Base-by-base conservation (phyloP, 2,113 vertebrate species). In the Lanius collurio region DNA sequence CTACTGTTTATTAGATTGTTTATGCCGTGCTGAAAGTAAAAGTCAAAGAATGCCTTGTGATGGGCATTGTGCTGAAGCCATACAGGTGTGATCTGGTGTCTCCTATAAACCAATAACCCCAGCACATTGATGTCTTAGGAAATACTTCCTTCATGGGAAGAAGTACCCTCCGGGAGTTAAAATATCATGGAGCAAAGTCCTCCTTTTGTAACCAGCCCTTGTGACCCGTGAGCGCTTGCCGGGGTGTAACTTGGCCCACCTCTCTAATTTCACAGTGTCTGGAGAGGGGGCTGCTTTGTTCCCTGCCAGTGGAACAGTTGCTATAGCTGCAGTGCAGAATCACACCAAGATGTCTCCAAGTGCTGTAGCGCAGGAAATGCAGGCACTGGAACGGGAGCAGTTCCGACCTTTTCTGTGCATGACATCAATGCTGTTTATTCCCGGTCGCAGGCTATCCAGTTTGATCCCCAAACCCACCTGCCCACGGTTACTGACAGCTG, bases 401-500 rank as follows among this genome's bases (percentile, higher is more conserved):
- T 79, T 65, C 64, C 91, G 95, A 93, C 97, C 97, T 95, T 92
- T 96, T 53, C 91, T 26, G 11, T 50, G 76, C 93, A 62, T 70
- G 90, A 79, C 96, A 89, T 94, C 94, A 68, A 83, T 94, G 63
- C 90, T 70, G 97, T 96, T 96, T 94, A 30, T 97, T 98, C 97
- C 95, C 91, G 83, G 93, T 98, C 90, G 23, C 98, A 99, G 99
- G 99, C 99, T 73, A 99, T 99, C 95, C 96, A 59, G 85, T 99
- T 99, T 94, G 97, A 99, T 97, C 98, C 99, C 9, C 87, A 99
- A 79, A 99, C 98, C 90, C 99, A 99, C 98, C 97, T 99, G 93
- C 99, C 99, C 90, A 80, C 92, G 5, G 97, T 99, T 63, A 98
- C 91, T 9, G 99, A 99, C 97, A 98, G 94, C 95, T 99, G 99